Base-by-base conservation (phyloP, 2,888 invertebrate species). In the Heterodera filipjevi region DNA sequence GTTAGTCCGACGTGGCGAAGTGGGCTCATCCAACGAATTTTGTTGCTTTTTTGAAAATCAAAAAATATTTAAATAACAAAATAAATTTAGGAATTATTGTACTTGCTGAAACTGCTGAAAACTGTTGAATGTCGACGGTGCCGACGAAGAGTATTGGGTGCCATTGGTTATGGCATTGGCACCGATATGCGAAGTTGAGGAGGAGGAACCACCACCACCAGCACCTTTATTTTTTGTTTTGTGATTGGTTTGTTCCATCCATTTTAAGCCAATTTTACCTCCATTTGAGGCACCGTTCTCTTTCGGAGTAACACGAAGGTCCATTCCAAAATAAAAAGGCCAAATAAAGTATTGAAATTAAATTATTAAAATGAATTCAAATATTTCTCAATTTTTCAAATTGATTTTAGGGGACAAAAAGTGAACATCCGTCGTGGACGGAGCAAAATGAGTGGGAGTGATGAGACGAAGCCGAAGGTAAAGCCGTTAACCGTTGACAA, bases 81-180 rank as follows among this genome's bases (percentile, higher is more conserved):
- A 22, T 72, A 22, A 3, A 35, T 53, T 32, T 8, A 6, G 32
- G 10, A 5, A 12, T 72, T 33, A 33, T n/a, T 44, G 72, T 12
- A 33, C 59, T 39, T 72, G 75, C 27, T 75, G 49, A n/a, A 75
- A 35, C 33, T 75, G 75, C 3, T 75, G 75, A 27, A 75, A 75
- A 19, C 59, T 46, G 68, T 64, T 75, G 22, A 75, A 75, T 3
- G 75, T 68, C 22, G 75, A 75, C 30, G 75, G 75, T 19, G 75
- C 75, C 6, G 75, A 75, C n/a, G 75, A 75, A 3, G 75, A 75
- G 27, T 27, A 59, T 27, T 59, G 59, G 22, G 59, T n/a, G 5
- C 59, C 59, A n/a, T 3, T 27, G 8, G 59, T 22, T n/a, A 27
- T 3, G n/a, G 27, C 59, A 59, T 59, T 59, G 59, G 59, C 59